Base-by-base conservation (phyloP, 2,888 invertebrate genomes). In the Cecidostiba fungosa region DNA sequence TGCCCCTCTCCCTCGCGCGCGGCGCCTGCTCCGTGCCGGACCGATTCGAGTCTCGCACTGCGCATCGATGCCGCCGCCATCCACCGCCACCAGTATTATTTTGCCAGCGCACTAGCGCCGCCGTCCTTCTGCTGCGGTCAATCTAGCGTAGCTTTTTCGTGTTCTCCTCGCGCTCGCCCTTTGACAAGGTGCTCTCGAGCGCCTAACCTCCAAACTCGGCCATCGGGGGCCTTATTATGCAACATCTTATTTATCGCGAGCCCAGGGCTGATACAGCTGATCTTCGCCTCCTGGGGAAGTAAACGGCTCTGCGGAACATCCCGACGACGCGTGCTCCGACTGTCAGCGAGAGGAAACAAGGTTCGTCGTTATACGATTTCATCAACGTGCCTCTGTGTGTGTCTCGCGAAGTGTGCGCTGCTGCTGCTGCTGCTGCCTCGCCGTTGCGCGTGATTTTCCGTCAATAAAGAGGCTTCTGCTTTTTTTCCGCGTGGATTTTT, bases 21-120 rank as follows among this genome's bases (percentile, higher is more conserved):
- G 47, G 85, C 85, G 82, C 79, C 70, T 86, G 85, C 77, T 80
- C 82, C 82, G 79, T 79, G 85, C 72, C 69, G 36, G 36, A 19
- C 12, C 14, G 62, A 39, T n/a, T 50, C 47, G 54, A n/a, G 54
- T 73, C 29, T 29, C 50, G 36, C 1, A 12, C 36, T 50, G 29
- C 69, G 69, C 69, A 69, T 69, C 36, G 70, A 36, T n/a, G 70
- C 70, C 54, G 54, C 54, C 54, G 54, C 54, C 54, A 62, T 62
- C 26, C 62, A 29, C 6, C 6, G 70, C 36, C 69, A 12, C 66
- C 69, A 29, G 29, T 0, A 12, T 3, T 39, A 39, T 39, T 39
- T 39, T 26, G 66, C 66, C 26, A 26, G 10, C 50, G 6, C 54
- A 59, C 70, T 36, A 70, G 70, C 70, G 70, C 70, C 70, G 36